A percentile compares a stretch with the other conserved stretches of the same genome.
Evolutionary conservation across 1,140 invertebrate genomes (phyloP).

Genomic region (Psilanteris sp.): DNA sequence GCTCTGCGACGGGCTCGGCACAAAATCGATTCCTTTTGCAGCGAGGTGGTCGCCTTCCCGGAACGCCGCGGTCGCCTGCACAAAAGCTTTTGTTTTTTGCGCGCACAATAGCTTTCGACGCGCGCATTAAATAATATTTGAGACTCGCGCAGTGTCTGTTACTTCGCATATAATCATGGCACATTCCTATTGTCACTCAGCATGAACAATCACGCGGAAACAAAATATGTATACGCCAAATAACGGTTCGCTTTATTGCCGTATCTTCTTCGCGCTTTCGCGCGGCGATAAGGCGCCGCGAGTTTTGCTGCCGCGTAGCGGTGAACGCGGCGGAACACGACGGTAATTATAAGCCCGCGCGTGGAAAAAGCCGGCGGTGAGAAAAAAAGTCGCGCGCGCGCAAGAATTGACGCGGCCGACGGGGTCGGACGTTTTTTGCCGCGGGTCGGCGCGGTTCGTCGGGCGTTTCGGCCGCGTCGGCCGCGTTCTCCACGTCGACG

Average conservation of each 20-base stretch:
- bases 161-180: slow-evolving; percentile 66
- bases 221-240: slow-evolving; percentile 46
- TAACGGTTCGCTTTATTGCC: slow-evolving; percentile 51
- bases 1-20: slow-evolving; percentile 9
- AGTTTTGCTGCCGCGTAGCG: slow-evolving; percentile 49
- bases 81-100: slow-evolving; percentile 51
- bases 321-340: slow-evolving; percentile 29
- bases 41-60: slow-evolving; percentile 1
- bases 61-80: neutral
- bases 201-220: slow-evolving; percentile 63
- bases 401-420: no score
- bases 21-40: slow-evolving; percentile 38
- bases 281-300: slow-evolving; percentile 20
- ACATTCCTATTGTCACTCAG: slow-evolving; percentile 72
- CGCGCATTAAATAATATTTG: slow-evolving; percentile 48
- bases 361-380: no score
- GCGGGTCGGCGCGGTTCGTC: no score
- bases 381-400: slow-evolving; percentile 9
- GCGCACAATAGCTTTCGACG: slow-evolving; percentile 55
- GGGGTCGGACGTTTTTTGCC: no score
- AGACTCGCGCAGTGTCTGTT: slow-evolving; percentile 38
- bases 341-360: slow-evolving; percentile 33
- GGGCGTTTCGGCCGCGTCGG: no score
- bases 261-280: slow-evolving; percentile 31
- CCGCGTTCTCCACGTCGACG: no score